phyloP scores from a whole-genome alignment of 2,113 vertebrate genomes.

The Columba livia region DNA sequence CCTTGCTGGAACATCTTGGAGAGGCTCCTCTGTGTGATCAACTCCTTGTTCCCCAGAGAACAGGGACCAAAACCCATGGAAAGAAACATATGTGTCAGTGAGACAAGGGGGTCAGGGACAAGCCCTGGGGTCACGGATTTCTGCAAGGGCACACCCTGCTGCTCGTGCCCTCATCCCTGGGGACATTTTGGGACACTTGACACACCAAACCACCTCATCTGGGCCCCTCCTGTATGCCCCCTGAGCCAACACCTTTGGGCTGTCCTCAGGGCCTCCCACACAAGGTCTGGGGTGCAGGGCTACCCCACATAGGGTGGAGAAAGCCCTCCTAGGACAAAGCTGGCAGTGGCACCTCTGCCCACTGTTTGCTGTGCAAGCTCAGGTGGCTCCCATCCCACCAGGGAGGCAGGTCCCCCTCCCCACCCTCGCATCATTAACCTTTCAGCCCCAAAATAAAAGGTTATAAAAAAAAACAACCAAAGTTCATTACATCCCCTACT shows the following conservation, averaged over 20 bases:
- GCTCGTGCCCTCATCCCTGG: too few species aligned
- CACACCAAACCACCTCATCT: too few species aligned
- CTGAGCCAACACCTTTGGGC: too few species aligned
- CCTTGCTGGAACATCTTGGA: neutral
- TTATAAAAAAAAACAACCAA: neutral
- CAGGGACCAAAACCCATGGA: neutral
- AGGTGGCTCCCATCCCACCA: neutral
- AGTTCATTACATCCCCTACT: neutral
- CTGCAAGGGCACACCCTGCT: too few species aligned
- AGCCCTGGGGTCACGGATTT: too few species aligned
- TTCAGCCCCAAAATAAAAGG: neutral
- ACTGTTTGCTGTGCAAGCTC: neutral
- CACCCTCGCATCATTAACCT: neutral
- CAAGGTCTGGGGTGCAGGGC: neutral
- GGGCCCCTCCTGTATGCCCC: too few species aligned
- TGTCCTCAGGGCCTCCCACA: neutral
- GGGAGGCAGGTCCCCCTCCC: neutral
- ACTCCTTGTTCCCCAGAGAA: neutral
- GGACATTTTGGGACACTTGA: too few species aligned
- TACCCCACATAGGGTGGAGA: neutral
- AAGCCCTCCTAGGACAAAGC: neutral
- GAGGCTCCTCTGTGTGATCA: neutral
- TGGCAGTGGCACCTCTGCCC: neutral
- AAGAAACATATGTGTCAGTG: neutral
- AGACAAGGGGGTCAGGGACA: too few species aligned